Conservation (phyloP, 2,888 invertebrate species). For the Cerceris ruficornis region DNA sequence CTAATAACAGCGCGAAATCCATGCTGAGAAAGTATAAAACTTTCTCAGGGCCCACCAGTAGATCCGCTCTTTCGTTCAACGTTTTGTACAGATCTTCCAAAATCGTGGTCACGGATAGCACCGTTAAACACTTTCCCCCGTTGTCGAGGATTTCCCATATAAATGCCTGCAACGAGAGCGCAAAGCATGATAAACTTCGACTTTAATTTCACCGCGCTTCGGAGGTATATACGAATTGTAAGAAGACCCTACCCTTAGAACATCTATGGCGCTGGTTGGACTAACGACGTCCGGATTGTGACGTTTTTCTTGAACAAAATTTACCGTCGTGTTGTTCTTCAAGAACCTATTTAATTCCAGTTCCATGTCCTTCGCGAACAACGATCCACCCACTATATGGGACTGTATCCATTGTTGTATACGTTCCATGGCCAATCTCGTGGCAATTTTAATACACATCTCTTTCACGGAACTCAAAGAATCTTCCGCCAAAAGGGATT, state of each 20-base stretch:
- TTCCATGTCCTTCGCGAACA: slow-evolving; percentile 75
- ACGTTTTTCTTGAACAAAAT: slow-evolving; percentile 43
- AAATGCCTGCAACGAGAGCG: slow-evolving; percentile 58
- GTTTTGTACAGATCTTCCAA: slow-evolving; percentile 67
- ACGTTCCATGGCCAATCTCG: slow-evolving; percentile 82
- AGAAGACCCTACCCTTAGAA: slow-evolving; percentile 69
- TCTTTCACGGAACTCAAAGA: slow-evolving; percentile 82
- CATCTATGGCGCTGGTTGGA: slow-evolving; percentile 69
- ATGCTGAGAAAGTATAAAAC: slow-evolving; percentile 72
- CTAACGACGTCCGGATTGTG: slow-evolving; percentile 70
- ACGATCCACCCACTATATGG: slow-evolving; percentile 76
- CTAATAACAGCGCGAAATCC: slow-evolving; percentile 76
- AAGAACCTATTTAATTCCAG: slow-evolving; percentile 66
- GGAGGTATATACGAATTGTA: background rate
- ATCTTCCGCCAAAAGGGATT: slow-evolving; percentile 83
- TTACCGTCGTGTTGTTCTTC: slow-evolving; percentile 53
- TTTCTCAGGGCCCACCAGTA: slow-evolving; percentile 66
- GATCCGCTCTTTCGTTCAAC: slow-evolving; percentile 71
- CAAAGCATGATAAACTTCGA: slow-evolving; percentile 5
- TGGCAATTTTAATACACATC: slow-evolving; percentile 83
- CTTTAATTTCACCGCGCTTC: background rate
- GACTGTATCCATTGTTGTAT: slow-evolving; percentile 84
- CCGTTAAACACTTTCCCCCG: slow-evolving; percentile 62
- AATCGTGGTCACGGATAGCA: slow-evolving; percentile 55
- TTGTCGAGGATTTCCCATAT: slow-evolving; percentile 76